Evolutionary conservation across 2,888 invertebrate species (phyloP), one percentile per base, ranked within the genome.

Genomic region (Melinaea marsaeus): DNA sequence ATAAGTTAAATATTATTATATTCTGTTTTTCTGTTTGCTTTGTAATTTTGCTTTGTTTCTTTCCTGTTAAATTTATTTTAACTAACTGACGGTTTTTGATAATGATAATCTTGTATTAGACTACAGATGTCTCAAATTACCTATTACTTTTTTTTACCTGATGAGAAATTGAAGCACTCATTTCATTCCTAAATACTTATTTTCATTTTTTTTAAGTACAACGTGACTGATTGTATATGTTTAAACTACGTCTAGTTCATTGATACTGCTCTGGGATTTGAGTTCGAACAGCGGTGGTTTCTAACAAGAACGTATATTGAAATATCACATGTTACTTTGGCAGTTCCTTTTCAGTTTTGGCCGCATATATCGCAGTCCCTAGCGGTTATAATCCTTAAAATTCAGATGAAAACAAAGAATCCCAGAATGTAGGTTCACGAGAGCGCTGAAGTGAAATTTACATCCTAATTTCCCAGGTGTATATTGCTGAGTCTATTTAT

Each of bases 381-480:
- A 2, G 85, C 76, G 87, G 77, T 69, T 73, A 76, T 75, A 77
- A 84, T 87, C 83, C 87, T 88, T 85, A 87, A 88, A 88, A 87
- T 85, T 81, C 83, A 85, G 83, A 81, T 82, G 85, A 85, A 89
- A 87, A 90, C 90, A 90, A 89, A 79, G 88, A 90, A 87, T 83
- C 79, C 83, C 76, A 76, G 87, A 83, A 84, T 86, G 81, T 80
- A 86, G 83, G 76, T 22, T 22, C 22, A 22, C 22, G 22, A 1
- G 22, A 22, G 22, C 22, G 22, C 22, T 78, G 84, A 87, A 86
- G 85, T 84, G 78, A 88, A 88, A 89, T 91, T 90, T 90, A 88
- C 88, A 88, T 89, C 84, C 88, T 90, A 90, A 91, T 91, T 90
- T 91, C 91, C 91, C 91, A 74, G 66, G 91, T 80, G 91, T 75